These are phyloP conservation scores for Acropora tenuis DNA, from an alignment of 64 coral and sea anemone genomes.

Conservation along the genomic window DNA sequence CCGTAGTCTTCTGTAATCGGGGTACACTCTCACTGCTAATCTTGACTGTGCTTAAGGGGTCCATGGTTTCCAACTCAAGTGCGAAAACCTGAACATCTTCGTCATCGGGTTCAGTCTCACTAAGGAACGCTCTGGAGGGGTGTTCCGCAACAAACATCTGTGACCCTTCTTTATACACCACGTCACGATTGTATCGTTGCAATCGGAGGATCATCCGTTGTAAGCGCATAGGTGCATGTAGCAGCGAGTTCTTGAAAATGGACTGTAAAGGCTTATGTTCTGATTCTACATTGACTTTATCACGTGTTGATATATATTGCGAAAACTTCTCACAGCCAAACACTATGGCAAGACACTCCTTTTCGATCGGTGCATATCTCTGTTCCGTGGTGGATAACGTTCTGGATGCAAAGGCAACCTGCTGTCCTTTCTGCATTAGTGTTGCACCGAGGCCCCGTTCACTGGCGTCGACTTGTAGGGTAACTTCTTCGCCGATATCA, in stretches of 20 bases:
- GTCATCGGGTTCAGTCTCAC: neutral
- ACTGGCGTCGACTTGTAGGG: neutral
- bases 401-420: neutral
- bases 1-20: conserved; percentile 51
- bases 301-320: neutral
- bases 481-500: no score
- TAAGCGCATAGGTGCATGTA: no score
- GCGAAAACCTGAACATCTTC: conserved; percentile 30
- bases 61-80: conserved; percentile 10
- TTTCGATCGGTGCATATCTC: neutral
- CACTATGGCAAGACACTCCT: neutral
- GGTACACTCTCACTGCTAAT: conserved; percentile 27
- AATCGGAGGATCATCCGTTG: conserved; percentile 31
- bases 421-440: neutral
- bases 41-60: conserved; percentile 18
- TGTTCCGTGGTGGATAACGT: neutral
- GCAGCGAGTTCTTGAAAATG: neutral
- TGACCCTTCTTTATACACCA: conserved; percentile 38
- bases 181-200: conserved; percentile 33
- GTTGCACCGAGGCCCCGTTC: neutral
- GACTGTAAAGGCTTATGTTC: neutral
- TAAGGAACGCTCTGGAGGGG: conserved; percentile 53
- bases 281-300: neutral
- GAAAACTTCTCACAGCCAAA: neutral
- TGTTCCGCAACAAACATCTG: conserved; percentile 67